These are phyloP conservation scores for Gymnoscopelus braueri DNA, from an alignment of 2,797 vertebrate genomes.

Conservation along the genomic window DNA sequence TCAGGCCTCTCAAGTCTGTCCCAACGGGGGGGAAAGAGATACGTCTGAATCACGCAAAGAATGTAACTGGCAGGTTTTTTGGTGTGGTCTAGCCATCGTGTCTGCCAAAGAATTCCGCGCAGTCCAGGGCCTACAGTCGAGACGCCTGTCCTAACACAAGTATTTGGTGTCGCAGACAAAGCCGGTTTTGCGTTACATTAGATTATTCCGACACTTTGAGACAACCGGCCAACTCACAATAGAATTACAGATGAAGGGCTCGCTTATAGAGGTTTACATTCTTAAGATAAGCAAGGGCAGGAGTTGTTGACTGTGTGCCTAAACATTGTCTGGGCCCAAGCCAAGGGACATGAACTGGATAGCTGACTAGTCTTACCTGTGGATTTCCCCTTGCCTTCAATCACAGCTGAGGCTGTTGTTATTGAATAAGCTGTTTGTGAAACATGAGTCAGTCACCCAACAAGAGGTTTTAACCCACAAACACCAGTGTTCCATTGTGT, in stretches of 20 bases:
- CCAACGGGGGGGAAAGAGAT: conserved; percentile 72
- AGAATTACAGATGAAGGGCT: conserved; percentile 77
- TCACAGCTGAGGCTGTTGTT: conserved; percentile 46
- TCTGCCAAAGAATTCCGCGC: conserved; percentile 73
- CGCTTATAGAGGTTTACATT: conserved; percentile 73
- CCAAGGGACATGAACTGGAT: conserved; percentile 63
- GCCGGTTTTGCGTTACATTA: conserved; percentile 73
- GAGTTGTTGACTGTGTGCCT: conserved; percentile 73
- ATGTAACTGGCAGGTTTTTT: conserved; percentile 73
- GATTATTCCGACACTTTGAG: conserved; percentile 78
- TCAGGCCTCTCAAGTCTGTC: conserved; percentile 65
- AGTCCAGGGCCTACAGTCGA: conserved; percentile 60
- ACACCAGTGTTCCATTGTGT: conserved; percentile 20
- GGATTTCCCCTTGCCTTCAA: conserved; percentile 71
- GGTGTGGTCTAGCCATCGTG: conserved; percentile 74
- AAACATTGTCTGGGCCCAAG: conserved; percentile 67
- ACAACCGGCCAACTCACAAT: conserved; percentile 74
- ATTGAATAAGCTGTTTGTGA: conserved; percentile 54
- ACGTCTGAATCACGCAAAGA: conserved; percentile 74
- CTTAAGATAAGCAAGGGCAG: conserved; percentile 74
- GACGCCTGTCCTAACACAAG: conserved; percentile 66
- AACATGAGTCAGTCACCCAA: neutral
- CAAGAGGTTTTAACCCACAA: conserved; percentile 27
- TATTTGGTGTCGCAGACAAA: conserved; percentile 76
- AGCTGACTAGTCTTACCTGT: conserved; percentile 59